Percentiles rank a stretch among this genome's conserved stretches.
These are phyloP conservation scores for Solenopsis fugax DNA, from an alignment of 1,140 invertebrate genomes.

Conservation along the genomic window DNA sequence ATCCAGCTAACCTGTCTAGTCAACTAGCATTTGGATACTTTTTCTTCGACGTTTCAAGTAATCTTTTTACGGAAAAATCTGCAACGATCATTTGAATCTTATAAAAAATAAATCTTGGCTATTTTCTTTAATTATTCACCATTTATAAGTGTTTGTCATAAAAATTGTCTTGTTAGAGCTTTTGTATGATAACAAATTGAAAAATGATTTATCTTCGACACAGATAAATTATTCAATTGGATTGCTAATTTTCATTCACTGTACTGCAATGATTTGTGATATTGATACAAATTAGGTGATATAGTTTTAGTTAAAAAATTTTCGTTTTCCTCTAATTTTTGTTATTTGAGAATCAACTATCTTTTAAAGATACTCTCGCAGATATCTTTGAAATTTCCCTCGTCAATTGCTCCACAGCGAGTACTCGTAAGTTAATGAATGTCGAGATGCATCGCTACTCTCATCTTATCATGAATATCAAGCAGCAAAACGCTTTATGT, in stretches of 20 bases:
- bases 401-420: neutral
- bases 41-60: conserved; percentile 14
- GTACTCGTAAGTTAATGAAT: conserved; percentile 45
- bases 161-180: neutral
- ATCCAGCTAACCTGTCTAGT: conserved; percentile 13
- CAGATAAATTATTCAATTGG: conserved; percentile 40
- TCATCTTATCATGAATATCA: conserved; percentile 43
- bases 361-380: neutral
- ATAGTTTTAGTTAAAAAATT: neutral
- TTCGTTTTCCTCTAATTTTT: neutral
- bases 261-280: conserved; percentile 20
- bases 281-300: neutral
- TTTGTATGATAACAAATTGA: conserved; percentile 19
- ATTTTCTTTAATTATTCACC: neutral
- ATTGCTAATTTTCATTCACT: conserved; percentile 19
- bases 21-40: neutral
- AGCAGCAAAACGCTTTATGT: neutral
- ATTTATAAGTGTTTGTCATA: neutral
- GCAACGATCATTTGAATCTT: neutral
- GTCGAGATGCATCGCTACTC: conserved; percentile 13
- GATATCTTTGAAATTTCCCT: neutral
- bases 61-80: conserved; percentile 2
- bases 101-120: neutral
- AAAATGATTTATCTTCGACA: conserved; percentile 12
- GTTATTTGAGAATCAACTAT: conserved; percentile 3